A percentile compares a stretch with the other conserved stretches of the same genome.
Conservation (phyloP, 2,797 vertebrate genomes). For the Pagetopsis macropterus region DNA sequence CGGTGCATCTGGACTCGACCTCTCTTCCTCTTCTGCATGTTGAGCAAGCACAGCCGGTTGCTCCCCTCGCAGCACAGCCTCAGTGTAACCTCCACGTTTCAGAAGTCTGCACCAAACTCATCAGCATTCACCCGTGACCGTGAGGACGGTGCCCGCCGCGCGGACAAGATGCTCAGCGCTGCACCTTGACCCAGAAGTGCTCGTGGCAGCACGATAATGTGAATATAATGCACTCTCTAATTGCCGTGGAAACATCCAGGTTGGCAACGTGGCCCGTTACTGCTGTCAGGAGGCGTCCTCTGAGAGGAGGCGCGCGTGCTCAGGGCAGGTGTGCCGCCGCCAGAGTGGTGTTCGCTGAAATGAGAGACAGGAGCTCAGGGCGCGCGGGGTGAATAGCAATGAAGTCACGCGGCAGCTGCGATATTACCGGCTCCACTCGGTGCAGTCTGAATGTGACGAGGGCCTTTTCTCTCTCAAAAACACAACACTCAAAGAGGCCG, state of each 20-base stretch:
- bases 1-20: too few species aligned
- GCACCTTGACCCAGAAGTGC: constrained; percentile 62
- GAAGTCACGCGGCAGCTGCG: constrained; percentile 39
- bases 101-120: constrained; percentile 41
- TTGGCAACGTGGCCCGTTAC: constrained; percentile 57
- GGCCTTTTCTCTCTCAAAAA: constrained; percentile 11
- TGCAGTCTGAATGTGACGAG: constrained; percentile 11
- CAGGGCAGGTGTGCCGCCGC: constrained; percentile 56
- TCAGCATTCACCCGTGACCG: constrained; percentile 59
- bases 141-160: constrained; percentile 45
- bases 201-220: constrained; percentile 64
- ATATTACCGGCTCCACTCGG: constrained; percentile 25
- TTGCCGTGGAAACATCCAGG: constrained; percentile 58
- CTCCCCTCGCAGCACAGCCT: constrained; percentile 18
- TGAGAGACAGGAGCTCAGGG: constrained; percentile 54
- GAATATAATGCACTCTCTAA: constrained; percentile 67
- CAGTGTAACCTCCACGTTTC: constrained; percentile 40
- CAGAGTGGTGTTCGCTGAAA: constrained; percentile 42
- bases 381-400: constrained; percentile 56
- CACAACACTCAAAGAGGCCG: neutral
- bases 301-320: constrained; percentile 52
- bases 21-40: too few species aligned
- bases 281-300: constrained; percentile 39
- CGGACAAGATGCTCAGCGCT: constrained; percentile 48
- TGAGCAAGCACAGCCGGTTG: neutral